These are phyloP conservation scores for Adrianichthys oophorus DNA, from an alignment of 2,797 vertebrate genomes.

Conservation along the genomic window DNA sequence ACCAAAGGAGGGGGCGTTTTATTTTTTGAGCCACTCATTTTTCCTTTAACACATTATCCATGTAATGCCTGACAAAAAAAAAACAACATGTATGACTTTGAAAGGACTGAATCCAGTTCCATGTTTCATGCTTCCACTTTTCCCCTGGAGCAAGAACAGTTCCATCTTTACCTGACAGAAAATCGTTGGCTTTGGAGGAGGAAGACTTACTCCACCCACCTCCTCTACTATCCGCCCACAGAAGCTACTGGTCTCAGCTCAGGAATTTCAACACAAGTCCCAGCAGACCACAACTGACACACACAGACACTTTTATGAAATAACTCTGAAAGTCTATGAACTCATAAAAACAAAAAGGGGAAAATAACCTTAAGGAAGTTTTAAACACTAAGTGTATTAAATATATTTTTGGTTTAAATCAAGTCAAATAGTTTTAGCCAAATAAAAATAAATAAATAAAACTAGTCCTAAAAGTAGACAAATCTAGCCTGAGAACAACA, in stretches of 20 bases:
- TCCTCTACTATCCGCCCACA: slow-evolving; percentile 32
- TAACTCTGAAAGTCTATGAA: slow-evolving; percentile 24
- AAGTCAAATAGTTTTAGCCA: too few species aligned
- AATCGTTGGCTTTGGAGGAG: slow-evolving; percentile 17
- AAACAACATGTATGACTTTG: too few species aligned
- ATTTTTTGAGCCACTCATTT: neutral
- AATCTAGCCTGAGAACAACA: too few species aligned
- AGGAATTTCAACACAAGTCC: slow-evolving; percentile 77
- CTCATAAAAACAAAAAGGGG: too few species aligned
- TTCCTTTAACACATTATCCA: neutral
- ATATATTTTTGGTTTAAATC: too few species aligned
- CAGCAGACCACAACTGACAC: slow-evolving; percentile 69
- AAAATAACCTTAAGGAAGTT: too few species aligned
- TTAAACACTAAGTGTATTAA: too few species aligned
- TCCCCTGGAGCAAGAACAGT: neutral
- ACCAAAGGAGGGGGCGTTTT: neutral
- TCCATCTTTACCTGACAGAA: slow-evolving; percentile 14
- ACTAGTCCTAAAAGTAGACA: too few species aligned
- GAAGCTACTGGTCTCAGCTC: slow-evolving; percentile 65
- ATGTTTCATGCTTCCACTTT: slow-evolving; percentile 13
- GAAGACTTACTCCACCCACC: slow-evolving; percentile 12
- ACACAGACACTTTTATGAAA: slow-evolving; percentile 68
- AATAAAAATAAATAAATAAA: too few species aligned
- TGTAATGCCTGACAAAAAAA: neutral
- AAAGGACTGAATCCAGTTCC: neutral